Percentiles rank a stretch among this genome's conserved stretches.
phyloP scores from a whole-genome alignment of 2,797 vertebrate genomes.

The Otolemur crassicaudatus region DNA sequence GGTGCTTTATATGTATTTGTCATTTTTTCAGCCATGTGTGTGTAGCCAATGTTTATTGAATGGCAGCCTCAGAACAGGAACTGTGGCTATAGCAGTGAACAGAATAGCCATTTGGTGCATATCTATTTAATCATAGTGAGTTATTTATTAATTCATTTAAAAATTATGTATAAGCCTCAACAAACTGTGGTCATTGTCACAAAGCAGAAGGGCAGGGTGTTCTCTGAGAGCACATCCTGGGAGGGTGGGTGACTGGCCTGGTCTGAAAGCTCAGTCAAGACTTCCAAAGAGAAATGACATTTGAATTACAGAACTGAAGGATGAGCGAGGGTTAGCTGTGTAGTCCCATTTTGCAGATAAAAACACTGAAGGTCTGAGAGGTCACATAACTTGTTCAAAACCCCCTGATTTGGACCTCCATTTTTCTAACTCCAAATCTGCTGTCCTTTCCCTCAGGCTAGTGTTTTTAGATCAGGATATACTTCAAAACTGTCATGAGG shows the following conservation, averaged over 20 bases:
- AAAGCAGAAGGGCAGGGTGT: neutral
- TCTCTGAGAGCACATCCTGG: neutral
- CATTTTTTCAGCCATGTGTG: neutral
- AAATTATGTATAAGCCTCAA: neutral
- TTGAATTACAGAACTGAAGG: neutral
- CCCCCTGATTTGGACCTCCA: neutral
- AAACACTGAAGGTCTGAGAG: neutral
- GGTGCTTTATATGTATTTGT: neutral
- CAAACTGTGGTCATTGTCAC: neutral
- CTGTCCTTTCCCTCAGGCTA: neutral
- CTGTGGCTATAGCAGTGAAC: neutral
- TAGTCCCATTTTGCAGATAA: neutral
- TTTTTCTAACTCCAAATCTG: conserved; percentile 14
- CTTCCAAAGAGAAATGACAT: neutral
- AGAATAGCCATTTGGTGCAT: neutral
- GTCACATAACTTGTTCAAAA: neutral
- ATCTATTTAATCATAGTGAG: neutral
- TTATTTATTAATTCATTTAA: neutral
- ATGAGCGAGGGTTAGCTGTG: neutral
- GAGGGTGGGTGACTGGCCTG: neutral
- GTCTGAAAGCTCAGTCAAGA: neutral
- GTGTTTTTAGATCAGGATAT: neutral
- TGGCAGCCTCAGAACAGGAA: neutral
- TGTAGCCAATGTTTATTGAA: neutral
- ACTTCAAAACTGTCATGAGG: neutral